Base-by-base conservation (phyloP, 92 coral and sea anemone species). In the Epizoanthus ramosus region DNA sequence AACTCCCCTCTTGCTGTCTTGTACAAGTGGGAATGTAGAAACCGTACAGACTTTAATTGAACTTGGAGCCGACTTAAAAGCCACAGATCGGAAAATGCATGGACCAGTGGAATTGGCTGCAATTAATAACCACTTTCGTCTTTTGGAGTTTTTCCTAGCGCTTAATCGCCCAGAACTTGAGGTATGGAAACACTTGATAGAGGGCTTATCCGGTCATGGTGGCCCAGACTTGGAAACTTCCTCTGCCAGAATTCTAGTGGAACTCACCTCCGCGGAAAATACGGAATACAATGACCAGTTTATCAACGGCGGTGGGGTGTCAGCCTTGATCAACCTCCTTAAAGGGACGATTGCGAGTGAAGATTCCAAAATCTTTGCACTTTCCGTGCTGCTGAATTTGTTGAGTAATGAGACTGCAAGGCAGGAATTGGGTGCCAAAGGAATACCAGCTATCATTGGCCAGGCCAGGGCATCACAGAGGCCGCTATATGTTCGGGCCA, bases 1-100 rank as follows among this genome's bases (percentile, higher is more conserved):
- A 25, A 94, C 99, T 4, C 99, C 99, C 9, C 82, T 97, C 53
- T 75, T 97, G 47, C 79, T 97, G 37, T 90, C 99, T 25, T 97
- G 99, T 71, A 85, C 79, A 73, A 92, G 93, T 85, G 99, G 99
- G 25, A 92, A 83, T 19, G 60, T 92, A 5, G 98, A 94, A 25
- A 94, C 97, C 14, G 95, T 94, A 14, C 97, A 91, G 80, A 91
- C 94, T 88, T 87, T 97, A 28, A 94, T 89, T 54, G 93, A 91
- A 33, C 84, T 94, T 12, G 93, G 92, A 16, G 99, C 99, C 7
- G 91, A 94, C 69, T 18, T 97, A 59, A 88, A 79, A 75, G 98
- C 93, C 45, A 90, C 93, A 28, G 92, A 97, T 84, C 92, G 91
- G n/a, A 33, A 85, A 57, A 75, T 90, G 79, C 86, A 84, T 45